phyloP scores from a whole-genome alignment of 2,888 invertebrate genomes.

The Clusia tigrina region DNA sequence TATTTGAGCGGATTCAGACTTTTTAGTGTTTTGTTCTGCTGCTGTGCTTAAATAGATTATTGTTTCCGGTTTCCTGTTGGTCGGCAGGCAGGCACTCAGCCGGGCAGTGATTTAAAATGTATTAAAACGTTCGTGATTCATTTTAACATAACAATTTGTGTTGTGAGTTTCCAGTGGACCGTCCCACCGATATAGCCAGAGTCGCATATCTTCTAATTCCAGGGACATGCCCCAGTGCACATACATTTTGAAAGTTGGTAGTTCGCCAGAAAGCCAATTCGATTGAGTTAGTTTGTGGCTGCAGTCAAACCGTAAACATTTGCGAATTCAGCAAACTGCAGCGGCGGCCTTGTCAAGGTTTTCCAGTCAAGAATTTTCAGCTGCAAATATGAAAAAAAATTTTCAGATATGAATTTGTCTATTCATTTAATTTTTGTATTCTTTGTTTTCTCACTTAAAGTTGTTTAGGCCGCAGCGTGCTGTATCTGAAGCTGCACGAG shows the following conservation, averaged over 20 bases:
- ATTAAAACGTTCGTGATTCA: no score
- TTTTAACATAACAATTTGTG: background rate
- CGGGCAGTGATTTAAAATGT: slow-evolving; percentile 24
- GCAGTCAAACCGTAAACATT: background rate
- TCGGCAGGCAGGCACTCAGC: no score
- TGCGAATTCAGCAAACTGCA: slow-evolving; percentile 11
- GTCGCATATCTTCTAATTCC: no score
- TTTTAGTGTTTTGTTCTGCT: background rate
- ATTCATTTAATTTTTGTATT: background rate
- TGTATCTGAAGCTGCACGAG: background rate
- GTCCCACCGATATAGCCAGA: no score
- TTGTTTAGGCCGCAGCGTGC: background rate
- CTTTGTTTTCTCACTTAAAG: background rate
- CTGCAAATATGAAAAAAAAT: no score
- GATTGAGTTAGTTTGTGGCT: background rate
- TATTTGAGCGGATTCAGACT: background rate
- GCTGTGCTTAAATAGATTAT: slow-evolving; percentile 31
- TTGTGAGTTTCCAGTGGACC: background rate
- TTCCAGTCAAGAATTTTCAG: background rate
- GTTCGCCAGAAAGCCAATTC: no score
- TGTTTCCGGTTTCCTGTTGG: slow-evolving; percentile 34
- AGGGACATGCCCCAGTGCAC: no score
- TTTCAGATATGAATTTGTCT: no score
- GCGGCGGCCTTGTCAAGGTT: slow-evolving; percentile 34
- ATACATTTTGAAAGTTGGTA: background rate